Evolutionary conservation across 2,888 invertebrate genomes (phyloP).

Genomic region (Seira sanloemensis): DNA sequence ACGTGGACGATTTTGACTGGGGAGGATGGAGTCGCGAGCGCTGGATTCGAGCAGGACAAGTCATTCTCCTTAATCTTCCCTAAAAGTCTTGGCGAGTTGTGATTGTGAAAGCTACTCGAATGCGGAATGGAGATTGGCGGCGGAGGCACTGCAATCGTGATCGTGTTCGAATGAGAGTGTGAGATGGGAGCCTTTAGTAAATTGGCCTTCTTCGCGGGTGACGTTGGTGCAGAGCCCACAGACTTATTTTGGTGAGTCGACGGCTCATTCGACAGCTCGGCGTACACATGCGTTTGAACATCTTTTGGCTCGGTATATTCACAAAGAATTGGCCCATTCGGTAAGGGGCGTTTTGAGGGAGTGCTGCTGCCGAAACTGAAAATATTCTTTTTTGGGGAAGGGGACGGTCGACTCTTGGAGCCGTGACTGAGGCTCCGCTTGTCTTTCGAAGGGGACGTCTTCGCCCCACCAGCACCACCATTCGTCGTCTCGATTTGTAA

Average conservation of each 20-base stretch:
- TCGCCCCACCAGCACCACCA: constrained; percentile 39
- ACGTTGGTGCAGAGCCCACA: constrained; percentile 13
- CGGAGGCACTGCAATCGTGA: constrained; percentile 62
- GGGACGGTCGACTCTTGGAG: constrained; percentile 12
- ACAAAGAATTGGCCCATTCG: constrained; percentile 66
- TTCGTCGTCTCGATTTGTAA: constrained; percentile 31
- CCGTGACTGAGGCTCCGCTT: constrained; percentile 35
- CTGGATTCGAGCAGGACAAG: constrained; percentile 46
- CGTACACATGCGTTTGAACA: constrained; percentile 73
- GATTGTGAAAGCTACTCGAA: constrained; percentile 53
- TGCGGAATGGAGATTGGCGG: constrained; percentile 55
- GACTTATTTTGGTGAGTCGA: constrained; percentile 25
- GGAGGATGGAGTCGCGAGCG: constrained; percentile 22
- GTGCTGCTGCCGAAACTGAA: constrained; percentile 26
- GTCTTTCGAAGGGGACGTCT: constrained; percentile 25
- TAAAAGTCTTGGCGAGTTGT: constrained; percentile 57
- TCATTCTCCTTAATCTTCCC: constrained; percentile 48
- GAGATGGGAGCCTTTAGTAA: constrained; percentile 17
- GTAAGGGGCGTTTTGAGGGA: constrained; percentile 11
- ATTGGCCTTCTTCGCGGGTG: constrained; percentile 27
- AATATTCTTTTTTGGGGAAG: constrained; percentile 26
- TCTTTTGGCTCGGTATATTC: constrained; percentile 73
- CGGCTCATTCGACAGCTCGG: constrained; percentile 63
- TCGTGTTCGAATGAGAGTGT: constrained; percentile 41
- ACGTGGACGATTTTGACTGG: constrained; percentile 58